Evolutionary conservation across 1,140 invertebrate genomes (phyloP).

Genomic region (Sinonovacula constricta): DNA sequence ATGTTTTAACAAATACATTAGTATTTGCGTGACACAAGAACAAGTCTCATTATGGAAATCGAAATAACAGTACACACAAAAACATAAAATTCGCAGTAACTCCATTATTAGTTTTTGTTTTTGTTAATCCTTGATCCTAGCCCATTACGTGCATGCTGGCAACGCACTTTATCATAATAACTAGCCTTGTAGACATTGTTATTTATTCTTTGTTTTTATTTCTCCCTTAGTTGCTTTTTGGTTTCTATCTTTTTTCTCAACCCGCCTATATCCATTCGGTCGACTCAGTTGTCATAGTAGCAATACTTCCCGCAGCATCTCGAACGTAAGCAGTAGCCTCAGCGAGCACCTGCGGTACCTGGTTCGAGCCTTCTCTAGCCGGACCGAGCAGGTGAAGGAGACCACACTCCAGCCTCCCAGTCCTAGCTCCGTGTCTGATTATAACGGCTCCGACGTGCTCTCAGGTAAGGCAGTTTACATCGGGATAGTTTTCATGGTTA

Average conservation of each 20-base stretch:
- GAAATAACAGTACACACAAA: no score
- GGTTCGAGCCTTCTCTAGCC: slow-evolving; percentile 71
- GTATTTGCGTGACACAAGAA: no score
- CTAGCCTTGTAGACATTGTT: background rate
- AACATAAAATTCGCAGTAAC: no score
- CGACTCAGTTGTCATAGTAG: no score
- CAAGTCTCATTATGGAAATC: no score
- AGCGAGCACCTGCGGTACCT: slow-evolving; percentile 73
- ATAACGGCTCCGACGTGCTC: slow-evolving; percentile 60
- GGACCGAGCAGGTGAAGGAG: slow-evolving; percentile 74
- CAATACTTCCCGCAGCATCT: slow-evolving; percentile 55
- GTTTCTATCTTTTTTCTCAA: slow-evolving; percentile 33
- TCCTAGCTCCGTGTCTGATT: slow-evolving; percentile 65
- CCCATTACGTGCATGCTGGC: no score
- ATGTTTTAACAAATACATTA: no score
- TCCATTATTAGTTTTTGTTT: no score
- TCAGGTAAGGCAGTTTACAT: no score
- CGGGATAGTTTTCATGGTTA: no score
- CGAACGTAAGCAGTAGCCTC: slow-evolving; percentile 73
- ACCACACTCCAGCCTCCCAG: slow-evolving; percentile 71
- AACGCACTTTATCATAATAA: background rate
- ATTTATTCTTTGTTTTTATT: background rate
- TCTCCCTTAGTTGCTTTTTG: background rate
- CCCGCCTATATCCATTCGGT: slow-evolving; percentile 50
- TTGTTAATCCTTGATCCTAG: no score